phyloP scores from a whole-genome alignment of 2,888 invertebrate species.

The Lydus trimaculatus region DNA sequence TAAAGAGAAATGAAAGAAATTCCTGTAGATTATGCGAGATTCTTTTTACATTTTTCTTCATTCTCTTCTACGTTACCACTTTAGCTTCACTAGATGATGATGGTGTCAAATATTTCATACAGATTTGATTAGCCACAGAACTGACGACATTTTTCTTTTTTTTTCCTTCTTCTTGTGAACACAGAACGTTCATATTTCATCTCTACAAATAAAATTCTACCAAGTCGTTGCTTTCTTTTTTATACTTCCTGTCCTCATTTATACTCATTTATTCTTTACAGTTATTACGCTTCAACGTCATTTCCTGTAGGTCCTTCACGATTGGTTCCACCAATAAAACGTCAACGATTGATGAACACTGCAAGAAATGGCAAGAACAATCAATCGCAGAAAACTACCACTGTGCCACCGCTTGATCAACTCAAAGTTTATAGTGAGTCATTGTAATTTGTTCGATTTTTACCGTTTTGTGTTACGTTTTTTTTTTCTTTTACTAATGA shows the following conservation, averaged over 20 bases:
- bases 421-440: constrained; percentile 73
- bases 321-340: constrained; percentile 68
- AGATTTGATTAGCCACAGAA: constrained; percentile 27
- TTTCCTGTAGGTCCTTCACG: constrained; percentile 64
- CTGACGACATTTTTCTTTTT: constrained; percentile 24
- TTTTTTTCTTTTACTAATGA: neutral
- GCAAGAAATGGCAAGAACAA: constrained; percentile 59
- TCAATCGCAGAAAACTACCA: constrained; percentile 57
- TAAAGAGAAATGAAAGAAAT: neutral
- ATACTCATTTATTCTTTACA: constrained; percentile 57
- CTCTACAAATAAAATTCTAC: constrained; percentile 19
- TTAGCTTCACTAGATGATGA: constrained; percentile 5
- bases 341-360: constrained; percentile 67
- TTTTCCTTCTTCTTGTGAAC: constrained; percentile 16
- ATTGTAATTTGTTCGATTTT: neutral
- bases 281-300: constrained; percentile 70
- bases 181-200: constrained; percentile 32
- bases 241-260: constrained; percentile 22
- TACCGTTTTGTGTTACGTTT: neutral
- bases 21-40: constrained; percentile 1
- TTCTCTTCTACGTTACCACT: neutral
- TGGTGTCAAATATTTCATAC: constrained; percentile 24
- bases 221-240: constrained; percentile 17
- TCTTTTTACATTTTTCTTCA: constrained; percentile 7
- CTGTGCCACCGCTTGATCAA: constrained; percentile 64